Evolutionary conservation across 2,888 invertebrate species (phyloP), one percentile per base, ranked within the genome.

Genomic region (Drosophila neotestacea): DNA sequence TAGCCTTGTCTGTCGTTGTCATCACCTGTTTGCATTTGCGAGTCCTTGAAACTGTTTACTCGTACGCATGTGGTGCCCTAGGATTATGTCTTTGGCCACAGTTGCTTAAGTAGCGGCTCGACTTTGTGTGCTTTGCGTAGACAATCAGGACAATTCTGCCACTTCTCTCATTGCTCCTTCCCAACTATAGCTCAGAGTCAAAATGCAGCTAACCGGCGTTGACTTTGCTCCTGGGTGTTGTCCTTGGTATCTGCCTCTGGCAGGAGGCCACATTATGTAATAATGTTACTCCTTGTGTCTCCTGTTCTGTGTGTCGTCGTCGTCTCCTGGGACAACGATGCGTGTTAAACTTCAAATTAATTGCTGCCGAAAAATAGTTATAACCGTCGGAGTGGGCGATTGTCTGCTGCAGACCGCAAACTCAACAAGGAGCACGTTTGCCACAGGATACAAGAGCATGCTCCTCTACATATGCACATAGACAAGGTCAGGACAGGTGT

Each of bases 21-120:
- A 77, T 88, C 90, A 90, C 90, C 90, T 90, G 90, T 90, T 90
- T 89, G 90, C 91, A 88, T 89, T 73, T 81, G 75, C 58, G 76
- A 90, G 90, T 90, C 91, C 90, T 90, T 90, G 88, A 90, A 89
- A 80, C 55, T 79, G 86, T 81, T 81, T 77, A 74, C 79, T 73
- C 76, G 67, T 54, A 78, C 67, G 60, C 66, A 72, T 72, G 70
- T 66, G 79, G 65, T 68, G 65, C 50, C 70, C 58, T 63, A 67
- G 64, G 81, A 81, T 81, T 77, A 67, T 76, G 72, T 66, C 64
- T 51, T 61, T 61, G 54, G 55, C 48, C 59, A 58, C 75, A 74
- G 73, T 68, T 77, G 62, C 74, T 76, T 70, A 58, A 75, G 74
- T 70, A 47, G 76, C 62, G 28, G 61, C 73, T 72, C 30, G 36